Conservation (phyloP, 2,797 vertebrate genomes). For the Sparidentex hasta region DNA sequence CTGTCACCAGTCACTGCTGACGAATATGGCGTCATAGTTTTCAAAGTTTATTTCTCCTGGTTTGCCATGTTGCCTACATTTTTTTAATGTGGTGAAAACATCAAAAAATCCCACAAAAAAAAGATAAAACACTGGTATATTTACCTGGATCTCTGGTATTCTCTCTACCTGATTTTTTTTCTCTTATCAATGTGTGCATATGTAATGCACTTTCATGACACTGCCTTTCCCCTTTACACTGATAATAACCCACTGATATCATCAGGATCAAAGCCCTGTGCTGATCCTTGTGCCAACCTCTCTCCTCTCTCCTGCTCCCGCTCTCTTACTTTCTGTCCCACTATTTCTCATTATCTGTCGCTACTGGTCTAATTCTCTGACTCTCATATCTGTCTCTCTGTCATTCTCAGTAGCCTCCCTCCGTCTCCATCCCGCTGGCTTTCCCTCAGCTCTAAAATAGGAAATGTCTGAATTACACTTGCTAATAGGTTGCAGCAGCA, state of each 20-base stretch:
- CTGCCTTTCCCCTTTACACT: constrained; percentile 33
- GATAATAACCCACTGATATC: constrained; percentile 62
- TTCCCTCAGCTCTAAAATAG: constrained; percentile 71
- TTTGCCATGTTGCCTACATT: background rate
- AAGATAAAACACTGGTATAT: too few relatives aligned
- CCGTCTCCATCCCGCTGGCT: constrained; percentile 54
- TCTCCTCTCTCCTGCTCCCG: constrained; percentile 25
- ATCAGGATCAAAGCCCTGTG: constrained; percentile 60
- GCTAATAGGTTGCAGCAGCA: constrained; percentile 77
- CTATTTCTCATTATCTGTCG: constrained; percentile 41
- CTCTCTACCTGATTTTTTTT: background rate
- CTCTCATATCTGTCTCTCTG: constrained; percentile 17
- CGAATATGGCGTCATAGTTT: background rate
- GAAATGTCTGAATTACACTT: constrained; percentile 85
- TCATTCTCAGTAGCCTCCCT: constrained; percentile 43
- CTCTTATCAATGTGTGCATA: background rate
- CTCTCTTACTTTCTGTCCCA: constrained; percentile 22
- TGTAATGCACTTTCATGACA: constrained; percentile 20
- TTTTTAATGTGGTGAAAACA: background rate
- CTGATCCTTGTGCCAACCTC: constrained; percentile 34
- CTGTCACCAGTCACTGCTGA: background rate
- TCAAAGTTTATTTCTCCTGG: background rate
- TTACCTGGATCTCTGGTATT: background rate
- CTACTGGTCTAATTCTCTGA: constrained; percentile 26
- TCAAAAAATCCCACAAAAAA: too few relatives aligned